Conservation (phyloP, 1,140 invertebrate species). For the Musca domestica region DNA sequence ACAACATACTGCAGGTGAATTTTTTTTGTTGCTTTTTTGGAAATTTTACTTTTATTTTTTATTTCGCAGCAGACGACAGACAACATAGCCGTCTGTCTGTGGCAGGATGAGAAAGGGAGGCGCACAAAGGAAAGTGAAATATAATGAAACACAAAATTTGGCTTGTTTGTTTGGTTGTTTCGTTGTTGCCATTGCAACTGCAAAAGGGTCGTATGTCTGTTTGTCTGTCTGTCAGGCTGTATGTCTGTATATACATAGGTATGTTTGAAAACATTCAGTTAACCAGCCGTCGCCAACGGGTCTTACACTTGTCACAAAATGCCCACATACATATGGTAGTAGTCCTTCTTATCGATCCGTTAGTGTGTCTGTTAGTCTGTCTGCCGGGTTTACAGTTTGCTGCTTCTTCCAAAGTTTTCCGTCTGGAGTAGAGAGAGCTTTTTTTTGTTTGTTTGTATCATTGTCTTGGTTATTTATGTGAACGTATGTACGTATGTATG, state of each 20-base stretch:
- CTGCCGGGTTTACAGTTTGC: slow-evolving; percentile 24
- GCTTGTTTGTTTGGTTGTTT: background rate
- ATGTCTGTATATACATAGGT: too few species aligned
- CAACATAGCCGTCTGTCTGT: background rate
- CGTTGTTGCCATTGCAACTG: too few species aligned
- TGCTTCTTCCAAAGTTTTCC: slow-evolving; percentile 23
- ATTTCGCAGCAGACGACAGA: background rate
- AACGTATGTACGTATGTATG: too few species aligned
- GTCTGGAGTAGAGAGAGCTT: too few species aligned
- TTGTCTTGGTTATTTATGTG: too few species aligned
- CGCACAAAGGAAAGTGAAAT: background rate
- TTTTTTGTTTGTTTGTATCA: too few species aligned
- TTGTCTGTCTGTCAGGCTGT: too few species aligned
- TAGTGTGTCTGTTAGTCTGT: slow-evolving; percentile 16
- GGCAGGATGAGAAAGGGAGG: background rate
- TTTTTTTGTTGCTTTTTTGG: too few species aligned
- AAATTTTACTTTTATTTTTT: too few species aligned
- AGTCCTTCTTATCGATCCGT: slow-evolving; percentile 20
- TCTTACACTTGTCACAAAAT: slow-evolving; percentile 14
- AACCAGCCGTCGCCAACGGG: background rate
- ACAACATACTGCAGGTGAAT: background rate
- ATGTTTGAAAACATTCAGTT: too few species aligned
- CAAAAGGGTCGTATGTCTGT: too few species aligned
- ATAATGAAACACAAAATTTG: slow-evolving; percentile 14
- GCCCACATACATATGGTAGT: slow-evolving; percentile 24